A percentile compares a stretch with the other conserved stretches of the same genome.
These are phyloP conservation scores for Premnoplex brunnescens DNA, from an alignment of 2,797 vertebrate species.

Conservation along the genomic window DNA sequence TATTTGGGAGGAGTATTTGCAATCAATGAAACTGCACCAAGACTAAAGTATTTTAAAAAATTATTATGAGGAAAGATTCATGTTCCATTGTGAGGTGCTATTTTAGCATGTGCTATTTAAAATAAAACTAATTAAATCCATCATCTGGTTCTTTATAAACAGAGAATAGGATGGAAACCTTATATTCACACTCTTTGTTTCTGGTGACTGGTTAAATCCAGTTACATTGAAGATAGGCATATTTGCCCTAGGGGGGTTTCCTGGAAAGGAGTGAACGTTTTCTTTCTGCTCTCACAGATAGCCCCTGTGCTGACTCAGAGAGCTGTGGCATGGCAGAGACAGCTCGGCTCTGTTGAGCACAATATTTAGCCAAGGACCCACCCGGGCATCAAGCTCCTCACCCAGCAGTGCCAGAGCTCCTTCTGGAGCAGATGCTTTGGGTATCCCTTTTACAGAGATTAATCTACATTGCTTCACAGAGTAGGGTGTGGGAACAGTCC, in stretches of 20 bases:
- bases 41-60: background rate
- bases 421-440: background rate
- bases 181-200: background rate
- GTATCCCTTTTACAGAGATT: background rate
- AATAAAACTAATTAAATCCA: background rate
- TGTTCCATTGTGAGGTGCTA: background rate
- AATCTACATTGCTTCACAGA: background rate
- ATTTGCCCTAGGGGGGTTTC: background rate
- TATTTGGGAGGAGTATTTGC: background rate
- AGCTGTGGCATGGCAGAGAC: background rate
- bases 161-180: background rate
- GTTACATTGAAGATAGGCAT: background rate
- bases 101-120: background rate
- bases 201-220: background rate
- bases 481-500: background rate
- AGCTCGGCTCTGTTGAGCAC: background rate
- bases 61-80: background rate
- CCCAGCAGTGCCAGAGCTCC: background rate
- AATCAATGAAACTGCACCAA: background rate
- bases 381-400: background rate
- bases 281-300: fast-evolving
- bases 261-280: background rate
- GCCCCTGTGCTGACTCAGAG: background rate
- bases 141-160: background rate
- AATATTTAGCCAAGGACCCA: background rate